Conservation (phyloP, 1,140 invertebrate species). For the Myzus persicae region DNA sequence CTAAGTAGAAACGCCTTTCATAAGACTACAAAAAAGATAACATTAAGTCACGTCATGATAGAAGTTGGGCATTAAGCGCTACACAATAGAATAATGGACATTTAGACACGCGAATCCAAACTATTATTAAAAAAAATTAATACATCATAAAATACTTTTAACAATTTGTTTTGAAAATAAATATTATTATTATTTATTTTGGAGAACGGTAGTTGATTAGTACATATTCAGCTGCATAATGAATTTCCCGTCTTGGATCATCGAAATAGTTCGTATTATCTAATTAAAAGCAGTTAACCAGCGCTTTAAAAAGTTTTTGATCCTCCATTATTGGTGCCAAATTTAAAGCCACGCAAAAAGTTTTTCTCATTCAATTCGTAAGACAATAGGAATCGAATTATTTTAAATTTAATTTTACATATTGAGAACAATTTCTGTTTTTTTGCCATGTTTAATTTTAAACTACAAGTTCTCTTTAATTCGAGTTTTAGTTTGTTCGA, state of each 20-base stretch:
- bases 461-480: background rate
- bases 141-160: background rate
- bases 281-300: background rate
- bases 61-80: background rate
- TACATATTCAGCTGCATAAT: background rate
- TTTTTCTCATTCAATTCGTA: background rate
- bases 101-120: background rate
- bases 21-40: background rate
- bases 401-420: background rate
- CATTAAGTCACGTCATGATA: conserved; percentile 23
- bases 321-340: background rate
- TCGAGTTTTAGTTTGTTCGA: background rate
- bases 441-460: background rate
- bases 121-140: background rate
- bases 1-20: background rate
- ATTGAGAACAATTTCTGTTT: background rate
- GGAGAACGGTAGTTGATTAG: background rate
- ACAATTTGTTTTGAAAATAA: background rate
- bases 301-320: conserved; percentile 7
- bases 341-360: background rate
- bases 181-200: background rate
- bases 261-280: background rate
- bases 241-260: background rate
- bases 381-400: background rate
- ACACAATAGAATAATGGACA: background rate